Evolutionary conservation across 2,113 vertebrate genomes (phyloP).

Genomic region (Apeltes quadracus): DNA sequence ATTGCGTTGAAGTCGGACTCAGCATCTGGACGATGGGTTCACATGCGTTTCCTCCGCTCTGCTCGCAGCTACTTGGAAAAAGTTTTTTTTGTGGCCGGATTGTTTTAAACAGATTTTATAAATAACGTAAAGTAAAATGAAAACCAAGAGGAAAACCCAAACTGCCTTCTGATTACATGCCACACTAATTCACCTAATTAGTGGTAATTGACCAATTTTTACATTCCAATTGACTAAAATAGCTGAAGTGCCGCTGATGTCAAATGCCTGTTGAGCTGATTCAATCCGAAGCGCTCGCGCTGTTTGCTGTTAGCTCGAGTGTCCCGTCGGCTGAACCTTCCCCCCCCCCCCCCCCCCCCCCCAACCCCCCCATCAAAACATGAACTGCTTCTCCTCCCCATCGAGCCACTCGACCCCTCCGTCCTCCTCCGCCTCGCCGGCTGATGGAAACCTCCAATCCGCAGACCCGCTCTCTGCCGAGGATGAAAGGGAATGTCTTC

Average conservation of each 20-base stretch:
- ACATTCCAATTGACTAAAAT: neutral
- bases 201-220: neutral
- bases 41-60: slow-evolving; percentile 5
- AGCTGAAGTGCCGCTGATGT: neutral
- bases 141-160: neutral
- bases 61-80: neutral
- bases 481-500: slow-evolving; percentile 14
- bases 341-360: no score
- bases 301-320: neutral
- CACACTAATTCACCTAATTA: neutral
- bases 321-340: slow-evolving; percentile 30
- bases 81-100: no score
- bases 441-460: slow-evolving; percentile 1
- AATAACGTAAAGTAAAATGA: no score
- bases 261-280: slow-evolving; percentile 12
- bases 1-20: slow-evolving; percentile 14
- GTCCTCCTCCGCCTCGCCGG: slow-evolving; percentile 12
- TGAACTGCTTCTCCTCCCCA: slow-evolving; percentile 36
- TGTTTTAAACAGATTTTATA: no score
- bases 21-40: slow-evolving; percentile 3
- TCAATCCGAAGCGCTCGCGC: slow-evolving; percentile 9
- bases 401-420: slow-evolving; percentile 47
- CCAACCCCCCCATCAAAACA: slow-evolving; percentile 39
- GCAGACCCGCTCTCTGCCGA: neutral
- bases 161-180: neutral